Conservation (phyloP, 2,797 vertebrate species). For the Peromyscus melanophrys region DNA sequence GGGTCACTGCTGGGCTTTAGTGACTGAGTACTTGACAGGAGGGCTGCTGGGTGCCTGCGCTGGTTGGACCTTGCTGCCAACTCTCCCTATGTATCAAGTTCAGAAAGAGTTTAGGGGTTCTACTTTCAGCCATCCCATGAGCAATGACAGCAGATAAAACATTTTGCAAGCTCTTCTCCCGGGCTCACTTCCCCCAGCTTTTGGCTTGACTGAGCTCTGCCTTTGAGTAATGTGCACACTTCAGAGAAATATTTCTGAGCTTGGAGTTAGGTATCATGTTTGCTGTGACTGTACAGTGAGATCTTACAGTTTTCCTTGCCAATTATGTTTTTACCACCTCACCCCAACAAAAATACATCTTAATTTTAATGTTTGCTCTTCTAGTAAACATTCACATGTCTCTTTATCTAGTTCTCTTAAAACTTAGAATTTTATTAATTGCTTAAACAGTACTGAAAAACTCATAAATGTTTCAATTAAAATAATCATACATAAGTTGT, state of each 20-base stretch:
- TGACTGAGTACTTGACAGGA: background rate
- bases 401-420: background rate
- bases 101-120: background rate
- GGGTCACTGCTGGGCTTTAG: background rate
- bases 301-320: background rate
- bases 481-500: conserved; percentile 51
- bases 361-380: conserved; percentile 20
- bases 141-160: background rate
- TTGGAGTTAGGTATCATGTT: background rate
- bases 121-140: background rate
- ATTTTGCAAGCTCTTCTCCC: background rate
- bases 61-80: background rate
- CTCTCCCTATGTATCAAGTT: background rate
- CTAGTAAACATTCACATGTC: background rate
- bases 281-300: background rate
- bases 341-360: background rate
- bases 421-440: conserved; percentile 61
- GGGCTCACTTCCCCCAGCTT: background rate
- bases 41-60: background rate
- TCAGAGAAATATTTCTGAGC: background rate
- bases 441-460: conserved; percentile 38
- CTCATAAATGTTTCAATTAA: conserved; percentile 43
- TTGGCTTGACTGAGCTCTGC: background rate
- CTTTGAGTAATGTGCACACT: background rate
- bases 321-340: background rate